A percentile compares a stretch with the other conserved stretches of the same genome.
These are phyloP conservation scores for Echeneis naucrates DNA, from an alignment of 2,797 vertebrate species.

Conservation along the genomic window DNA sequence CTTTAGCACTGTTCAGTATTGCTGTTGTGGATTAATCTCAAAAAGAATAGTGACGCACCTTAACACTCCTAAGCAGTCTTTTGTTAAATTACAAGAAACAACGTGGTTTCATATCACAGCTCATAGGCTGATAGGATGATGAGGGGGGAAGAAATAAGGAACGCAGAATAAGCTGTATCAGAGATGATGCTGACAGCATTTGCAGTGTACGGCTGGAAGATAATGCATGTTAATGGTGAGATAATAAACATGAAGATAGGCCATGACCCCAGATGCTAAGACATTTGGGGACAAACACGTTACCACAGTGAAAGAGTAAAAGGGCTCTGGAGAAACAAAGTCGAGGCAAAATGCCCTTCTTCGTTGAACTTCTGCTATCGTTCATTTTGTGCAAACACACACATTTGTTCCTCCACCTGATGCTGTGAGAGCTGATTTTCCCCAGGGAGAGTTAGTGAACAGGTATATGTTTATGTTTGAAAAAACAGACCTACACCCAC, in stretches of 20 bases:
- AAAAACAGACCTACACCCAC: neutral
- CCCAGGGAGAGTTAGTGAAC: neutral
- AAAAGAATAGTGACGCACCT: neutral
- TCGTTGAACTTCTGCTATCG: neutral
- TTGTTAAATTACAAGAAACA: neutral
- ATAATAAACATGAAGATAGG: neutral
- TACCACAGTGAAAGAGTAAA: neutral
- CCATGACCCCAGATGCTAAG: neutral
- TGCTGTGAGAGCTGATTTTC: neutral
- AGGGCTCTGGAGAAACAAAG: too few species aligned
- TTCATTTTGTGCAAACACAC: neutral
- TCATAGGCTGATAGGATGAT: neutral
- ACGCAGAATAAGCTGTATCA: neutral
- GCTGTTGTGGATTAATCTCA: neutral
- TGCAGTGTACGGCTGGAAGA: neutral
- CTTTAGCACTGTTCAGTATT: neutral
- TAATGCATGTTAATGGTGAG: slow-evolving; percentile 1
- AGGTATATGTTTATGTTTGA: neutral
- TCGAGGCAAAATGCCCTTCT: neutral
- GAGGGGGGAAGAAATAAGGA: neutral
- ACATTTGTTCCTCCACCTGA: neutral
- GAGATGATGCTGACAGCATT: neutral
- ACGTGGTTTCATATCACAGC: neutral
- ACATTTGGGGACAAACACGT: neutral
- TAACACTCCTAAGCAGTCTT: neutral